A percentile compares a stretch with the other conserved stretches of the same genome.
Conservation (phyloP, 1,140 invertebrate species). For the Drosophila miranda region DNA sequence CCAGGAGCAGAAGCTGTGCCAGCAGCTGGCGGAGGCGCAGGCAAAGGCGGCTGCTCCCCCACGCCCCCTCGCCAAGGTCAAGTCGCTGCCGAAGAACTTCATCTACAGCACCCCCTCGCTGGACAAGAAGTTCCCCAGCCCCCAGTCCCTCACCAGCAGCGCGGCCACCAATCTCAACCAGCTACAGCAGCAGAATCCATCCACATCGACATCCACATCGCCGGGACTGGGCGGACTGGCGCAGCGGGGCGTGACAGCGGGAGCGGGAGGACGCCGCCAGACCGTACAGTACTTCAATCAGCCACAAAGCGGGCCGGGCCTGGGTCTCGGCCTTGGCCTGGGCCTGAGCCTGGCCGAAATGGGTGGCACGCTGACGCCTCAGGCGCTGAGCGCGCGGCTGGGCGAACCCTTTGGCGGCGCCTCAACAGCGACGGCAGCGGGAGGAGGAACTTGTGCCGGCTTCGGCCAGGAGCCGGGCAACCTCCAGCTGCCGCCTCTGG, state of each 20-base stretch:
- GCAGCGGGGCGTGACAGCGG: neutral
- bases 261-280: conserved; percentile 63
- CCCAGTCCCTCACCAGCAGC: conserved; percentile 20
- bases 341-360: conserved; percentile 71
- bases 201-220: too few species aligned
- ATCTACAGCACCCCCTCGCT: conserved; percentile 82
- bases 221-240: neutral
- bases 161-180: conserved; percentile 42
- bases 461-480: conserved; percentile 23
- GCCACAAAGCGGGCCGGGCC: conserved; percentile 26
- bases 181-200: too few species aligned
- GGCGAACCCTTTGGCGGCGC: conserved; percentile 55
- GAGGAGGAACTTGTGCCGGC: conserved; percentile 35
- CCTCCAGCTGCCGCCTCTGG: conserved; percentile 69
- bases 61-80: conserved; percentile 84
- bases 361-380: conserved; percentile 70
- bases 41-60: conserved; percentile 69
- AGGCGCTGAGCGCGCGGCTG: conserved; percentile 60
- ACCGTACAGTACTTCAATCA: conserved; percentile 80
- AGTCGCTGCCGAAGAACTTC: conserved; percentile 85
- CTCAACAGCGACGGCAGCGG: conserved; percentile 41
- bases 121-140: conserved; percentile 71
- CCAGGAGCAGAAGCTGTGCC: conserved; percentile 87
- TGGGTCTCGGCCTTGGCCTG: conserved; percentile 21
- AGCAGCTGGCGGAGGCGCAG: conserved; percentile 82